A percentile compares a stretch with the other conserved stretches of the same genome.
Conservation (phyloP, 2,888 invertebrate species). For the Melieria picta region DNA sequence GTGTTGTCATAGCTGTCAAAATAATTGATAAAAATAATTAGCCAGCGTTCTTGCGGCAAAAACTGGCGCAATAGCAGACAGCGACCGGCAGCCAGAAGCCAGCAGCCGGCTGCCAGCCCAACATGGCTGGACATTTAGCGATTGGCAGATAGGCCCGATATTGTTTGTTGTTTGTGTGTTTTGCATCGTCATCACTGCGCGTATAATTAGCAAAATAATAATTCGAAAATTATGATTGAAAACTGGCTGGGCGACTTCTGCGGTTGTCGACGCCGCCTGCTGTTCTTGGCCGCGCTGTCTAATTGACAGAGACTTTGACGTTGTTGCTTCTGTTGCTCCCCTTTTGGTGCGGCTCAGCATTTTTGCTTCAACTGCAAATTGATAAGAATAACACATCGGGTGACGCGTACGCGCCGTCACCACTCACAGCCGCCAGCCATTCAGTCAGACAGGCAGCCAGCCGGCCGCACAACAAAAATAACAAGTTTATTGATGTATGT, state of each 20-base stretch:
- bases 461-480: background rate
- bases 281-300: slow-evolving; percentile 3
- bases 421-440: background rate
- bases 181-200: no score
- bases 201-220: no score
- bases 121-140: no score
- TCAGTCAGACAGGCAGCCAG: background rate
- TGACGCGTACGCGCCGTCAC: background rate
- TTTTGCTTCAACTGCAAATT: slow-evolving; percentile 6
- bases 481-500: slow-evolving; percentile 20
- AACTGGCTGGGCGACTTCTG: background rate
- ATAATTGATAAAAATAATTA: no score
- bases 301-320: slow-evolving; percentile 26
- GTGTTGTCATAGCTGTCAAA: no score
- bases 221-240: background rate
- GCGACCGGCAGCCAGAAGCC: no score
- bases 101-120: no score
- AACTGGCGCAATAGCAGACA: no score
- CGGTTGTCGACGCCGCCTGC: background rate
- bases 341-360: background rate
- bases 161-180: no score
- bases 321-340: background rate
- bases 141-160: no score
- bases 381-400: slow-evolving; percentile 14
- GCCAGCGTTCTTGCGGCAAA: no score